phyloP scores from a whole-genome alignment of 2,113 vertebrate species.

The Amblyornis subalaris region DNA sequence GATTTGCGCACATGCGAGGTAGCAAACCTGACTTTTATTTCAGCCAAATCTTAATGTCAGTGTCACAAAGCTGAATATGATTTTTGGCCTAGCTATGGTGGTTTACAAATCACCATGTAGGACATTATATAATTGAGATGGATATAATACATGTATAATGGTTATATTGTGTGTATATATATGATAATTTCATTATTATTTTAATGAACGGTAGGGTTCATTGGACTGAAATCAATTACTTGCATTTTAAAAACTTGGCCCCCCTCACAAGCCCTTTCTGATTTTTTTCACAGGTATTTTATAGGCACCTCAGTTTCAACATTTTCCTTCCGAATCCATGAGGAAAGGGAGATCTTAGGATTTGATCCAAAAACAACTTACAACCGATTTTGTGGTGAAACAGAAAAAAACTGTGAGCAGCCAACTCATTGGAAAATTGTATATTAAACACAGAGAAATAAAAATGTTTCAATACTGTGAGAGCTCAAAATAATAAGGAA shows the following conservation, averaged over 20 bases:
- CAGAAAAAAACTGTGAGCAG: constrained; percentile 88
- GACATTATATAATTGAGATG: not conserved
- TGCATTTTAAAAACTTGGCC: not conserved
- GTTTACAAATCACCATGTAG: not conserved
- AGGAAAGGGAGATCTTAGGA: constrained; percentile 93
- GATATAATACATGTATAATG: not conserved
- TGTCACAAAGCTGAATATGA: not conserved
- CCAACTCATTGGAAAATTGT: constrained; percentile 96
- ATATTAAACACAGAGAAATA: constrained; percentile 70
- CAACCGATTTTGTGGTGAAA: constrained; percentile 92
- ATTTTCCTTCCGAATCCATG: constrained; percentile 96
- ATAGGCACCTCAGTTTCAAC: constrained; percentile 95
- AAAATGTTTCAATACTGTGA: not conserved
- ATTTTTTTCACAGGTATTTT: constrained; percentile 78
- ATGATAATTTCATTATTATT: not conserved
- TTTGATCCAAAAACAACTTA: constrained; percentile 93
- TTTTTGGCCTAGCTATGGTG: not conserved
- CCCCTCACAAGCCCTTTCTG: not conserved
- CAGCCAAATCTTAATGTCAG: not conserved
- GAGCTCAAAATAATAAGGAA: not conserved
- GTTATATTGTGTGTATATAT: not conserved
- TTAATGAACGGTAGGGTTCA: not conserved
- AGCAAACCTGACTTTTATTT: not conserved
- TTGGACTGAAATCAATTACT: not conserved
- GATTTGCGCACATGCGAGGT: constrained; percentile 95